phyloP scores from a whole-genome alignment of 1,140 invertebrate genomes.

The Platyscapa corneri region DNA sequence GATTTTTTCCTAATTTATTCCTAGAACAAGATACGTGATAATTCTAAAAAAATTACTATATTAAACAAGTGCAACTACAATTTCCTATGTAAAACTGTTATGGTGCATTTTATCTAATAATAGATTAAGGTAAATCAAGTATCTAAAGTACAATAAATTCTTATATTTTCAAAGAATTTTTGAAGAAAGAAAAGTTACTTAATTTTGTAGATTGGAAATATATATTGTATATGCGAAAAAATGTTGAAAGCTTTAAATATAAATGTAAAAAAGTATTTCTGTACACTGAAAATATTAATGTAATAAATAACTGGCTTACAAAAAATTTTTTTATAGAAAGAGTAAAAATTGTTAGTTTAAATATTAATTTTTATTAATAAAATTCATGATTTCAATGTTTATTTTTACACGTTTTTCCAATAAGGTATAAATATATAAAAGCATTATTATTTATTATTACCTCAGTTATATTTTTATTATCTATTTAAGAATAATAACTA shows the following conservation, averaged over 20 bases:
- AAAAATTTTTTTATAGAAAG: not conserved
- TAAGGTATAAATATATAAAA: too few relatives aligned
- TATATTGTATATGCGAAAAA: conserved; percentile 17
- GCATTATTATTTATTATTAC: too few relatives aligned
- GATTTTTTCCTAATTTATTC: conserved; percentile 94
- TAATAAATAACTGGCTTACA: conserved; percentile 29
- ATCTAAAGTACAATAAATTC: conserved; percentile 33
- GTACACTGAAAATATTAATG: not conserved
- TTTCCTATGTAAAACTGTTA: conserved; percentile 24
- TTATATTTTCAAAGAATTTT: conserved; percentile 44
- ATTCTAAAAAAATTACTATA: conserved; percentile 13
- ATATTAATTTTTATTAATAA: not conserved
- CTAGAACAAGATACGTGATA: conserved; percentile 70
- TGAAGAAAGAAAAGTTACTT: conserved; percentile 34
- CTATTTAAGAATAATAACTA: too few relatives aligned
- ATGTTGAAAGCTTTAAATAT: conserved; percentile 36
- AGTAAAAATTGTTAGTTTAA: not conserved
- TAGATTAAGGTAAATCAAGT: conserved; percentile 30
- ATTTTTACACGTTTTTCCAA: too few relatives aligned
- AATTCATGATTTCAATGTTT: not conserved
- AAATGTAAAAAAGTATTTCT: conserved; percentile 42
- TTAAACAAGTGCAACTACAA: conserved; percentile 13
- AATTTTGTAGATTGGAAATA: conserved; percentile 36
- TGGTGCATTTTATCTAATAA: conserved; percentile 16
- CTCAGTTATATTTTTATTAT: too few relatives aligned